These are phyloP conservation scores for Gopherus flavomarginatus DNA, from an alignment of 2,113 vertebrate genomes.

Conservation along the genomic window DNA sequence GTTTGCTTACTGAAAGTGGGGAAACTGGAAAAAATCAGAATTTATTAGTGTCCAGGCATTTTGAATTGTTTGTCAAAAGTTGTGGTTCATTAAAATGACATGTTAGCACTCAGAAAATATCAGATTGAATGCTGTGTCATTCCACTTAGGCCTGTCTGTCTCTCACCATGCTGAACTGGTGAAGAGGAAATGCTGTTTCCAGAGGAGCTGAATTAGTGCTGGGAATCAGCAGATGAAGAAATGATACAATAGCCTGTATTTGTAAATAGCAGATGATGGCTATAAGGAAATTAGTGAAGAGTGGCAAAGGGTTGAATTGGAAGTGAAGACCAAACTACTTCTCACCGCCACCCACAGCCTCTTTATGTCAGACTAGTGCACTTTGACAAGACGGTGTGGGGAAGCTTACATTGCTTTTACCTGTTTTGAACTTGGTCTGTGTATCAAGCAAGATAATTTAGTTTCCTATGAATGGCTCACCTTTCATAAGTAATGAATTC, in stretches of 20 bases:
- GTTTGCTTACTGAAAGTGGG: neutral
- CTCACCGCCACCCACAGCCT: neutral
- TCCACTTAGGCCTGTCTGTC: neutral
- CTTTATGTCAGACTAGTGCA: neutral
- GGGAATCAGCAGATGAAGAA: neutral
- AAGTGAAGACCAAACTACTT: neutral
- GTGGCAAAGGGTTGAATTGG: neutral
- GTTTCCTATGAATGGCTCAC: neutral
- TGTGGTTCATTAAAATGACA: neutral
- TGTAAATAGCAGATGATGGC: neutral
- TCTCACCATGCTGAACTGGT: neutral
- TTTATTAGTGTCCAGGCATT: neutral
- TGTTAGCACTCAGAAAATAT: neutral
- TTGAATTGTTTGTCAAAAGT: neutral
- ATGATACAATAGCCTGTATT: neutral
- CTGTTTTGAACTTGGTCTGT: neutral
- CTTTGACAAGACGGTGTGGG: fast-evolving
- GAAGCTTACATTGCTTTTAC: neutral
- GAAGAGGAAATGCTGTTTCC: neutral
- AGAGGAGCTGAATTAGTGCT: neutral
- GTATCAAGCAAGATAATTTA: neutral
- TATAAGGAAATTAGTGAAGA: neutral
- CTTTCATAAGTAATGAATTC: neutral
- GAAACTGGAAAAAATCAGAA: neutral
- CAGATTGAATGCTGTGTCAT: neutral